phyloP scores from a whole-genome alignment of 2,797 vertebrate species.

The Onychomys leucogaster region DNA sequence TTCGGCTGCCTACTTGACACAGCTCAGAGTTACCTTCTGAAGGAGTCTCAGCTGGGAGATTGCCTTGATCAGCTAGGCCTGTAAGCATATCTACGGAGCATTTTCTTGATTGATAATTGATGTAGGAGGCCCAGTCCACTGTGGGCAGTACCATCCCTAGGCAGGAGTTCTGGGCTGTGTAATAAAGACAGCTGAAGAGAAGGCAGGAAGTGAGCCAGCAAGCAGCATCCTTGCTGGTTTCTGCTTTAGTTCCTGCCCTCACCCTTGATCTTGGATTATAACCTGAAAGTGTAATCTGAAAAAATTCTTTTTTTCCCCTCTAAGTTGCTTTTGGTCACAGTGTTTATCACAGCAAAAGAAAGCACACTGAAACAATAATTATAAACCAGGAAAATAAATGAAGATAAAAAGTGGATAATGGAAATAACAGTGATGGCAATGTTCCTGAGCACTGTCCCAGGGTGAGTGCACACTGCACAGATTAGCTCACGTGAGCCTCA shows the following conservation, averaged over 20 bases:
- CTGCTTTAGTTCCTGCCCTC: not conserved
- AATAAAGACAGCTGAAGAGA: not conserved
- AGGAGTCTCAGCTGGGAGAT: not conserved
- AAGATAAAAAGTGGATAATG: conserved; percentile 31
- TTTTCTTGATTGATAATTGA: not conserved
- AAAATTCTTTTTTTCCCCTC: not conserved
- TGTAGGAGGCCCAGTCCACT: not conserved
- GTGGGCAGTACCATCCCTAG: not conserved
- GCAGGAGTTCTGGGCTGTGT: not conserved
- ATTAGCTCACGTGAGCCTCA: not conserved
- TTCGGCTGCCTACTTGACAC: not conserved
- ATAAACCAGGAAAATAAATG: conserved; percentile 14
- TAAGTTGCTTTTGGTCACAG: not conserved
- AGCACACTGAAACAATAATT: too few species aligned
- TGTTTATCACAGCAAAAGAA: not conserved
- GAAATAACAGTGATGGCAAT: conserved; percentile 28
- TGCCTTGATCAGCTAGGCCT: not conserved
- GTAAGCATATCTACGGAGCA: not conserved
- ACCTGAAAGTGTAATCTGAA: not conserved
- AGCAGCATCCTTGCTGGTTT: not conserved
- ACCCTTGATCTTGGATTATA: not conserved
- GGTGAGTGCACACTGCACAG: not conserved
- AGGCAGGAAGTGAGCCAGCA: not conserved
- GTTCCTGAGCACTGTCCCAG: not conserved
- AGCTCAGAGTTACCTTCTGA: not conserved